phyloP scores from a whole-genome alignment of 2,888 invertebrate genomes.

The Clunio marinus region DNA sequence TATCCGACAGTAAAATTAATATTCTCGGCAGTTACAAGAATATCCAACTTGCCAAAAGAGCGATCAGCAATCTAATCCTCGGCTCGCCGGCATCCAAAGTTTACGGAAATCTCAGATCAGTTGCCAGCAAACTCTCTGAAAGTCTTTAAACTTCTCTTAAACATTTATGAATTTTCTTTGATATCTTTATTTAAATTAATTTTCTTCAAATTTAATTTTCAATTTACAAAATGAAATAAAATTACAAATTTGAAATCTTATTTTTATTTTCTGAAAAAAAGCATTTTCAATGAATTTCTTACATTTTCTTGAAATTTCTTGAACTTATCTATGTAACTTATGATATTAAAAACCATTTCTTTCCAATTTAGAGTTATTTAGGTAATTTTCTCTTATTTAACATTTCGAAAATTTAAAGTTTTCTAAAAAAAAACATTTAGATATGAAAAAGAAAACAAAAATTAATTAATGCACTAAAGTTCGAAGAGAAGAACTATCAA shows the following conservation, averaged over 20 bases:
- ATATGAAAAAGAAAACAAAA: slow-evolving; percentile 11
- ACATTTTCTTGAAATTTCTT: no score
- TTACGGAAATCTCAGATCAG: slow-evolving; percentile 86
- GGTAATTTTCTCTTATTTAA: background rate
- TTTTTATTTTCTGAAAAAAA: no score
- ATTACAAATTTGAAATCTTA: slow-evolving; percentile 8
- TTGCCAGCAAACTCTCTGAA: slow-evolving; percentile 78
- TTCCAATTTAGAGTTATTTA: no score
- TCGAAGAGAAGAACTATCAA: no score
- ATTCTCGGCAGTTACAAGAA: slow-evolving; percentile 97
- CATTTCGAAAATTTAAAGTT: no score
- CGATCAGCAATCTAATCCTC: slow-evolving; percentile 93
- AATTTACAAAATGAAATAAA: background rate
- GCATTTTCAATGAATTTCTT: no score
- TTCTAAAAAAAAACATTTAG: no score
- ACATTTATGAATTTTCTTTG: background rate
- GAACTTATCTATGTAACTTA: no score
- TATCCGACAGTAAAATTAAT: slow-evolving; percentile 95
- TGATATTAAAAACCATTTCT: no score
- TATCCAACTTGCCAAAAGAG: slow-evolving; percentile 87
- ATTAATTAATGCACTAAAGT: background rate
- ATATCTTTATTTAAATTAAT: background rate
- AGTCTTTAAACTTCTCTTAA: slow-evolving; percentile 59
- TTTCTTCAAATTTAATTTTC: background rate
- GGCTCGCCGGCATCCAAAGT: slow-evolving; percentile 98